Conservation (phyloP, 1,140 invertebrate species). For the Cepaea nemoralis region DNA sequence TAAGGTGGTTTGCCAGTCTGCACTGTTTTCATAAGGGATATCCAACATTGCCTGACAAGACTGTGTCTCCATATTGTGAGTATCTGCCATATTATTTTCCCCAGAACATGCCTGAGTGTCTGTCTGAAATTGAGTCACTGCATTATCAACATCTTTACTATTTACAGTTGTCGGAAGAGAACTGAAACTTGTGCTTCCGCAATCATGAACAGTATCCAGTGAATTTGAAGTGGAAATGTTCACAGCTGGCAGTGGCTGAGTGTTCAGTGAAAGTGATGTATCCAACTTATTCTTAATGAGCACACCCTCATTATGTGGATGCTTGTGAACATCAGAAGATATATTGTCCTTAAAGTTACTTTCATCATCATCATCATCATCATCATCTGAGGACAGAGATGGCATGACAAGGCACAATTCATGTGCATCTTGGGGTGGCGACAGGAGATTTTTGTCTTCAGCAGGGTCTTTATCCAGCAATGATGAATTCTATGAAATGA, state of each 20-base stretch:
- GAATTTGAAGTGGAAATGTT: not conserved
- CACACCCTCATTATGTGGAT: not conserved
- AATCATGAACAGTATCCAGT: not conserved
- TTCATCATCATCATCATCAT: conserved; percentile 2
- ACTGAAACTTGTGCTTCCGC: not conserved
- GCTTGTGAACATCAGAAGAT: not conserved
- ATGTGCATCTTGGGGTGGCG: not conserved
- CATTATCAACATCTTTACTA: not conserved
- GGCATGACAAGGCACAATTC: conserved; percentile 25
- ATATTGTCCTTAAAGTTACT: not conserved
- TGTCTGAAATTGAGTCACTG: not conserved
- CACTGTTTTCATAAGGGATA: not conserved
- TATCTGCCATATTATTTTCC: not conserved
- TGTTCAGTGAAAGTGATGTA: not conserved
- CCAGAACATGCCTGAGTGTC: not conserved
- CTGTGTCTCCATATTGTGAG: not conserved
- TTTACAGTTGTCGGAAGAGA: not conserved
- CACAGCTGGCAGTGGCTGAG: not conserved
- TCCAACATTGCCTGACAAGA: not conserved
- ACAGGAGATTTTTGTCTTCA: not conserved
- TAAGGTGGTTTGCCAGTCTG: not conserved
- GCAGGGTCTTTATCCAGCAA: not conserved
- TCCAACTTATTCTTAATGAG: not conserved
- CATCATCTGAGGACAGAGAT: conserved; percentile 17
- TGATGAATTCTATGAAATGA: not conserved